Conservation (phyloP, 2,888 invertebrate species). For the Apotomis betuletana region DNA sequence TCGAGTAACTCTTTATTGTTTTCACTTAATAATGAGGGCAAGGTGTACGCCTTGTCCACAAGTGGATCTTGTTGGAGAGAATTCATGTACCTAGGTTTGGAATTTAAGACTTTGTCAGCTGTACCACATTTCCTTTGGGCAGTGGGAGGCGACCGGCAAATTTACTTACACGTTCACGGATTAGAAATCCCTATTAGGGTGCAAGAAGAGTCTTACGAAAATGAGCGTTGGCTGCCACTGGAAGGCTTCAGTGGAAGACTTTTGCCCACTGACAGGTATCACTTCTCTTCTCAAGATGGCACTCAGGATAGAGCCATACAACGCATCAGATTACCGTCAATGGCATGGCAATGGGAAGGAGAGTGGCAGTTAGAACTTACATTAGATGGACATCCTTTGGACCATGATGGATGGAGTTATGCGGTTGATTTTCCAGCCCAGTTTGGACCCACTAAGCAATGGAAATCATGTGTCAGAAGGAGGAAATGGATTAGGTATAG, state of each 20-base stretch:
- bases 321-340: constrained; percentile 93
- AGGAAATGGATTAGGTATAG: constrained; percentile 95
- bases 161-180: constrained; percentile 95
- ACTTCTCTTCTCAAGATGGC: constrained; percentile 94
- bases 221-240: constrained; percentile 96
- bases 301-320: constrained; percentile 90
- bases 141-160: constrained; percentile 95
- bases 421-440: constrained; percentile 95
- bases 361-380: constrained; percentile 95
- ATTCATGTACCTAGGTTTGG: constrained; percentile 92
- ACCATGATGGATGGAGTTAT: constrained; percentile 97
- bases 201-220: constrained; percentile 95
- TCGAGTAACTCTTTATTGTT: constrained; percentile 89
- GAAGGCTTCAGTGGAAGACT: constrained; percentile 93
- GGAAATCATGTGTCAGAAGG: constrained; percentile 95
- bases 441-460: constrained; percentile 90
- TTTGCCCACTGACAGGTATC: constrained; percentile 93
- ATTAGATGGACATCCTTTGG: constrained; percentile 92
- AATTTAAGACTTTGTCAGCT: constrained; percentile 94
- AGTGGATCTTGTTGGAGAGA: constrained; percentile 93
- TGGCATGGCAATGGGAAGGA: constrained; percentile 98
- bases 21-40: constrained; percentile 93
- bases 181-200: constrained; percentile 95
- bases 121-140: constrained; percentile 95
- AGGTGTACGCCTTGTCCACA: constrained; percentile 92